phyloP scores from a whole-genome alignment of 2,113 vertebrate genomes.

The Myotis lucifugus region DNA sequence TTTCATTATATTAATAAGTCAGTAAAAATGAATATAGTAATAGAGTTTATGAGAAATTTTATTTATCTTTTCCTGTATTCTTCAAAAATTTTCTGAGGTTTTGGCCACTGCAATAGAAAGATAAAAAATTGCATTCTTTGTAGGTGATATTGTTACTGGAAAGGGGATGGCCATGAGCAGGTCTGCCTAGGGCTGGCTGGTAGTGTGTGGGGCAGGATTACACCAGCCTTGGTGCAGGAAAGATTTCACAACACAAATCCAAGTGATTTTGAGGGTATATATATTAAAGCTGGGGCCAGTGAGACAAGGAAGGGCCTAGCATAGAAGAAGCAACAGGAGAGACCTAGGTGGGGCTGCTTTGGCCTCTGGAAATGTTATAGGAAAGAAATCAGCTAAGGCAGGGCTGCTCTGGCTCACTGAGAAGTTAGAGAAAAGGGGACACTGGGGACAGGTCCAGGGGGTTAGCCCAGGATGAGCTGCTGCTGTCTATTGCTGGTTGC shows the following conservation, averaged over 20 bases:
- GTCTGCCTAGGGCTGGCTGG: not conserved
- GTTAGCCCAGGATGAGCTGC: not conserved
- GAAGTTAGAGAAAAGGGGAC: not conserved
- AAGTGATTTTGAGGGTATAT: not conserved
- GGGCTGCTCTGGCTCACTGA: not conserved
- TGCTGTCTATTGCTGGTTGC: no score
- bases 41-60: not conserved
- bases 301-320: not conserved
- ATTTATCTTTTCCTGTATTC: not conserved
- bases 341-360: not conserved
- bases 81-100: constrained; percentile 2
- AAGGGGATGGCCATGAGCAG: not conserved
- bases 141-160: not conserved
- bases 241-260: not conserved
- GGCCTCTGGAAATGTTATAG: no score
- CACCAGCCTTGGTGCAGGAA: not conserved
- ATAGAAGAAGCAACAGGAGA: not conserved
- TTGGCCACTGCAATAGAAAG: constrained; percentile 10
- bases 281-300: not conserved
- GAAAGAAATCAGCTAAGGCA: no score
- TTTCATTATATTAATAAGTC: not conserved
- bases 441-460: not conserved
- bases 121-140: not conserved
- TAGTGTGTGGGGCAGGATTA: not conserved
- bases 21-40: not conserved